Conservation (phyloP, 2,888 invertebrate species). For the Stegophylla sp. region DNA sequence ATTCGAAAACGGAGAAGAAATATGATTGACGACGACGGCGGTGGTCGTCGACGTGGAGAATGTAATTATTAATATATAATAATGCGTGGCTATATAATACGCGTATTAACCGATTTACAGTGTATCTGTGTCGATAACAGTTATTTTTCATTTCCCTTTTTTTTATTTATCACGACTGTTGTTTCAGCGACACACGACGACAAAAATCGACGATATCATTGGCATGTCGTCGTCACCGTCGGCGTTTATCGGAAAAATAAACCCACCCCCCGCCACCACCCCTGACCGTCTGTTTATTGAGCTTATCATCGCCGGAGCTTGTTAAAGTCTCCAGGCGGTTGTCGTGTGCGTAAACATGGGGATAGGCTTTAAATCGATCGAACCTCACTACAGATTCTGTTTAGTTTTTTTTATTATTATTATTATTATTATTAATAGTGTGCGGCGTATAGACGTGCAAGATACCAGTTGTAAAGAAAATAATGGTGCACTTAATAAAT, state of each 20-base stretch:
- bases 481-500: not conserved
- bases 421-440: constrained; percentile 48
- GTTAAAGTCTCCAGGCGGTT: constrained; percentile 45
- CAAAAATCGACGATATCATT: constrained; percentile 31
- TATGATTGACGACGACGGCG: constrained; percentile 31
- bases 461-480: not conserved
- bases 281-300: not conserved
- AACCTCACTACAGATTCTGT: constrained; percentile 2
- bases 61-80: constrained; percentile 16
- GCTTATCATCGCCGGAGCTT: constrained; percentile 28
- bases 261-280: not conserved
- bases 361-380: constrained; percentile 34
- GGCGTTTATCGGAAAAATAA: constrained; percentile 46
- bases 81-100: not conserved
- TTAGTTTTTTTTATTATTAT: no score
- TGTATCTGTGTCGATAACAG: constrained; percentile 24
- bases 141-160: not conserved
- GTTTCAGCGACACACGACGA: constrained; percentile 29
- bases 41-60: not conserved
- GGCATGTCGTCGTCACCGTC: constrained; percentile 5
- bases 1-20: not conserved
- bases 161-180: constrained; percentile 30
- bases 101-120: constrained; percentile 12
- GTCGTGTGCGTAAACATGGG: constrained; percentile 12
- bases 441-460: not conserved